These are phyloP conservation scores for Nymphalis urticae DNA, from an alignment of 2,888 invertebrate genomes.

Conservation along the genomic window DNA sequence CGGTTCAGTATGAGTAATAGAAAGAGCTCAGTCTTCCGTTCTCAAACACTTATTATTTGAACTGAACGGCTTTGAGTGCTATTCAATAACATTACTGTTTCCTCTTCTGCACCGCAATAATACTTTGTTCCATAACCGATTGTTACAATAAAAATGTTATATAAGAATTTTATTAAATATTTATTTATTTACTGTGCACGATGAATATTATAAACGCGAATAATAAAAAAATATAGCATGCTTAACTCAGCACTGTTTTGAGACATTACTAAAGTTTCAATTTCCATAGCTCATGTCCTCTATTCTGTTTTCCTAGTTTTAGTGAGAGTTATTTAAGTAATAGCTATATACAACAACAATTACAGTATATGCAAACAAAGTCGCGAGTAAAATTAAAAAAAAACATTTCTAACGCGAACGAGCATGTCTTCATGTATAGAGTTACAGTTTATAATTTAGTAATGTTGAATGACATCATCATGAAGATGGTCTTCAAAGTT, in stretches of 20 bases:
- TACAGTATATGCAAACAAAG: background rate
- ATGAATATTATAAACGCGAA: no score
- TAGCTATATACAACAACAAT: no score
- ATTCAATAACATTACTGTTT: conserved; percentile 27
- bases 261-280: no score
- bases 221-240: no score
- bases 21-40: conserved; percentile 31
- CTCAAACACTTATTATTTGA: conserved; percentile 35
- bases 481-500: conserved; percentile 43
- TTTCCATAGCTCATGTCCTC: no score
- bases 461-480: conserved; percentile 34
- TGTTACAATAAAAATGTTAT: background rate
- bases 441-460: conserved; percentile 14
- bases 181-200: background rate
- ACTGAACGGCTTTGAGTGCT: conserved; percentile 33
- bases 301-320: no score
- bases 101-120: conserved; percentile 12
- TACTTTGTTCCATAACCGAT: background rate
- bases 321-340: no score
- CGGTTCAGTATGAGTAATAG: conserved; percentile 34
- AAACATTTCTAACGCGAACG: background rate
- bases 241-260: no score
- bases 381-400: background rate
- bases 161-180: background rate
- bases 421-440: conserved; percentile 3